Base-by-base conservation (phyloP, 2,797 vertebrate genomes). In the Huso huso region DNA sequence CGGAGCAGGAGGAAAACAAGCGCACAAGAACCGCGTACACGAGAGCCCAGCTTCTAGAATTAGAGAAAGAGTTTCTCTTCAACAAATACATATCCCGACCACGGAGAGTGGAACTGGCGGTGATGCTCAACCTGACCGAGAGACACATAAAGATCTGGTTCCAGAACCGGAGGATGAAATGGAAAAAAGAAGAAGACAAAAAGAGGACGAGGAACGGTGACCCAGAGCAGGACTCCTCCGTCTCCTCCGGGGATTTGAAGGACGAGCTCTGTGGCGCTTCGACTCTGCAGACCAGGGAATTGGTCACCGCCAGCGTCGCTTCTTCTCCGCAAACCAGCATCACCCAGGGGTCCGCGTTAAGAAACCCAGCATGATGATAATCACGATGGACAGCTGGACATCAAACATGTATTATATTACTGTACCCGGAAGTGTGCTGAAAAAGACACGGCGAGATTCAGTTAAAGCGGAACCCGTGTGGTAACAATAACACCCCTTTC, bases 101-200 rank as follows among this genome's bases (percentile, higher is more conserved):
- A 0, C 91, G 96, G 37, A 91, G 96, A 23, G 95, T 98, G 66
- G 96, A 99, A 86, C 83, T 99, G 76, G 96, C 96, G 0, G 89
- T 98, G 64, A 94, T 95, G 76, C 87, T 99, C 67, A 94, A 94
- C 87, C 91, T 98, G 79, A 98, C 96, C 23, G 96, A 99, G 84
- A 87, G 96, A 6, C 96, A 98, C 85, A 98, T 99, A 78, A 97
- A 97, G 83, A 97, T 97, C 87, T 97, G 95, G 95, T 97, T 97
- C 82, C 95, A 97, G 81, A 97, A 97, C 82, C 88, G 94, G 10
- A 88, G 95, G 70, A 96, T 97, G 95, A 97, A 97, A 77, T 98
- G 96, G 96, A 98, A 99, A 77, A 99, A 99, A 55, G 96, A 99
- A 77, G 96, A 98, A 77, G 96, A 98, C 80, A 93, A 94, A 74